Base-by-base conservation (phyloP, 2,888 invertebrate species). In the Augiades crinisus region DNA sequence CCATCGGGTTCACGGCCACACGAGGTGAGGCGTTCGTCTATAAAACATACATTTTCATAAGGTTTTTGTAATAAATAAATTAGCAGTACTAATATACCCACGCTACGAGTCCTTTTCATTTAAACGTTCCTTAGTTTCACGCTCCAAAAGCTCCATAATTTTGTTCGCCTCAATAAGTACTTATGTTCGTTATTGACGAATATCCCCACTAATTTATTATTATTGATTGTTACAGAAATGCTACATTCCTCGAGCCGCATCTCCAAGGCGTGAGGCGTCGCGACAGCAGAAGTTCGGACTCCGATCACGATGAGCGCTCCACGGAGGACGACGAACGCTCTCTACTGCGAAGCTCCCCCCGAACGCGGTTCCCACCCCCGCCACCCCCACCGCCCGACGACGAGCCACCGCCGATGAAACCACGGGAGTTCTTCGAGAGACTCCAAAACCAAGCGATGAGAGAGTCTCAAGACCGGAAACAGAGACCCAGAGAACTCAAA, bases 241-340 rank as follows among this genome's bases (percentile, higher is more conserved):
- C 94, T 74, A 92, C 92, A 59, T 94, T 94, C 78, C 90, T 94
- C 69, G 94, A 95, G 75, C 94, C 94, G 27, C 94, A 94, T 74
- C 88, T 94, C 60, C 93, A 94, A 70, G 92, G 92, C 38, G 82
- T 93, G 70, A 81, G 88, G 54, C 76, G 91, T 61, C 72, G 90
- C 57, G 71, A 90, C 77, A 80, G 91, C 71, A 65, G 84, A 59
- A 81, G 87, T 74, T 88, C 83, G 4, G 90, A 90, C 64, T 90
- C 89, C 3, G 90, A 90, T 55, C 87, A 83, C 67, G 89, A 87
- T 76, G 90, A 89, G 66, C 77, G 90, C 12, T 85, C 87, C 16
- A 89, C 90, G 10, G 90, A 88, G 59, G 89, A 88, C 64, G 86
- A 89, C 64, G 88, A 89, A 67, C 72, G 85, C 45, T 78, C 81